Base-by-base conservation (phyloP, 2,888 invertebrate species). In the Dichetophora obliterata region DNA sequence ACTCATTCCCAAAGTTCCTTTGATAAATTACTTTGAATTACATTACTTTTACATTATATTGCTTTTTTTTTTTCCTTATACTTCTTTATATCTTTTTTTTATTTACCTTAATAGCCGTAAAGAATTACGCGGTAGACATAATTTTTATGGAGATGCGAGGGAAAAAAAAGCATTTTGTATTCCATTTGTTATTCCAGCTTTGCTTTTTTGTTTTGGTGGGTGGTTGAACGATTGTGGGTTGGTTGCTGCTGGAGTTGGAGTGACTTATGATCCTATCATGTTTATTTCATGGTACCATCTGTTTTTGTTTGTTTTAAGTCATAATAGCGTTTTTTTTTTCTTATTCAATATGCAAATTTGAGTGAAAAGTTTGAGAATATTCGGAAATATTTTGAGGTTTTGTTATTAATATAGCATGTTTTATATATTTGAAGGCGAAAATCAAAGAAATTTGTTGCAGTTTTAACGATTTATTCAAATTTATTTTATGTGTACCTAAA, bases 251-350 rank as follows among this genome's bases (percentile, higher is more conserved):
- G 14, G 27, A 22, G 16, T 22, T 48, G 22, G 43, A 31, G 24
- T 71, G 59, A 71, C 71, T 71, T 71, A 71, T 59, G 71, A 71
- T 71, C 71, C 71, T 59, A 57, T 71, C 59, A 84, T 84, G 84
- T 84, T 85, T 82, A 85, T 84, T 85, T 84, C 84, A 85, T 82
- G 84, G 85, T 80, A 82, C 81, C 84, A 84, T 85, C 81, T 84
- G 84, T 81, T 85, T 76, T 57, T 79, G 76, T 73, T 73, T 73
- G 54, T 75, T 71, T 31, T 16, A 34, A 63, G 27, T 63, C 50
- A 52, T 31, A 31, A 69, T 16, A 27, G 48, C 19, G 19, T 22
- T 61, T 27, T 61, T 54, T 54, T 6, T 54, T 22, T n/a, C 11
- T 19, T 54, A 8, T 54, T 19, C n/a, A 19, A 54, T 54, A 54